Percentiles rank a stretch among this genome's conserved stretches.
Evolutionary conservation across 2,888 invertebrate genomes (phyloP).

Genomic region (Cataglyphis altisquamis): DNA sequence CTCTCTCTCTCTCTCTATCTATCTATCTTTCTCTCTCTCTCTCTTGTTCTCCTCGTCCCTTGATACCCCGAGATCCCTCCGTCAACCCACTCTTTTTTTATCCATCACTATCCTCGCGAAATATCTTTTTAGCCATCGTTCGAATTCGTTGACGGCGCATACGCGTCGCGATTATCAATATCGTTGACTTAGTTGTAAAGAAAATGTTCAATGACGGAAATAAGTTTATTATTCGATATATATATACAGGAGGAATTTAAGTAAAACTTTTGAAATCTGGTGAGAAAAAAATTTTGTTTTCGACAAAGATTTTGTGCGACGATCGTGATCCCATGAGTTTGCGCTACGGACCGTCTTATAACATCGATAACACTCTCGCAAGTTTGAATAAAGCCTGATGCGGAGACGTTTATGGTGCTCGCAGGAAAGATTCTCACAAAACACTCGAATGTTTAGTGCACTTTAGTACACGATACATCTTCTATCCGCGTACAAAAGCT

Average conservation of each 20-base stretch:
- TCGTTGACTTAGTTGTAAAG: neutral
- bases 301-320: neutral
- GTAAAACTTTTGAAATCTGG: neutral
- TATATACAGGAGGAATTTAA: neutral
- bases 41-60: conserved; percentile 34
- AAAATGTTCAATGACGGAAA: neutral
- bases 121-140: conserved; percentile 50
- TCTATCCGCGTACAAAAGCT: conserved; percentile 39
- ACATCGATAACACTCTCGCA: neutral
- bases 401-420: conserved; percentile 7
- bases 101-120: conserved; percentile 22
- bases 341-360: neutral
- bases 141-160: conserved; percentile 25
- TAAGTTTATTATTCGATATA: neutral
- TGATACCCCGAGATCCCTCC: neutral
- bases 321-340: neutral
- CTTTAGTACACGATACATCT: conserved; percentile 21
- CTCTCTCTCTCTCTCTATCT: neutral
- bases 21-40: neutral
- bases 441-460: conserved; percentile 27
- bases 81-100: conserved; percentile 1
- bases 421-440: conserved; percentile 20
- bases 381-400: conserved; percentile 7
- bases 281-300: neutral
- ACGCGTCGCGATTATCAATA: conserved; percentile 41